Evolutionary conservation across 2,113 vertebrate genomes (phyloP).

Genomic region (Trochalopteron elliotii): DNA sequence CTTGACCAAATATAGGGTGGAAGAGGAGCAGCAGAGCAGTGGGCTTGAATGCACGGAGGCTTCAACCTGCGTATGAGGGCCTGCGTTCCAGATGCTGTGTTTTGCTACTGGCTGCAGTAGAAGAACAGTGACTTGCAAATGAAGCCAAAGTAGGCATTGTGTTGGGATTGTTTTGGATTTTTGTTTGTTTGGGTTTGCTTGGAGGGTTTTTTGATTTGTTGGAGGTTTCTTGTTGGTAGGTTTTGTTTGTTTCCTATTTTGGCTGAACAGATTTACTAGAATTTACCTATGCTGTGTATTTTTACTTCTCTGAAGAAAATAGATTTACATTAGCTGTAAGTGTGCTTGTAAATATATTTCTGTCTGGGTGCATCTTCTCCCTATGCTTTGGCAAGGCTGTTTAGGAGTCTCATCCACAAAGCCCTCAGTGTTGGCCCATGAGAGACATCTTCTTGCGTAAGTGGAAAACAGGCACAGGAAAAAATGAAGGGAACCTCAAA

Average conservation of each 20-base stretch:
- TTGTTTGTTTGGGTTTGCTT: background rate
- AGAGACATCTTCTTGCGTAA: fast-evolving
- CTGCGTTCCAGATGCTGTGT: background rate
- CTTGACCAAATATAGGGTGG: background rate
- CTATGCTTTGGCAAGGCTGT: background rate
- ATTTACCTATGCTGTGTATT: background rate
- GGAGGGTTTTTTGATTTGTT: background rate
- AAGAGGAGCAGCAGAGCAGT: background rate
- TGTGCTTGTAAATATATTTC: background rate
- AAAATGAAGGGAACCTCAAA: background rate
- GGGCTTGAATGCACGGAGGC: fast-evolving
- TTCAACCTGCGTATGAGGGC: background rate
- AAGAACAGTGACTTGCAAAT: background rate
- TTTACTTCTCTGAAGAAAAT: background rate
- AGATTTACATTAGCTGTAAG: background rate
- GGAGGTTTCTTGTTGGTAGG: background rate
- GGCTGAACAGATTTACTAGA: background rate
- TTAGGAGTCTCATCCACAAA: background rate
- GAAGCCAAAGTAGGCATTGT: background rate
- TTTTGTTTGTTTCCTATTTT: background rate
- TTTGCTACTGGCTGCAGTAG: background rate
- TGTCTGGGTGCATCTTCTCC: background rate
- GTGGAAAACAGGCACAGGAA: fast-evolving
- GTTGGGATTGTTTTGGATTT: background rate
- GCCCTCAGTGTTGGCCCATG: fast-evolving